Base-by-base conservation (phyloP, 2,113 vertebrate species). In the Danionella cerebrum region DNA sequence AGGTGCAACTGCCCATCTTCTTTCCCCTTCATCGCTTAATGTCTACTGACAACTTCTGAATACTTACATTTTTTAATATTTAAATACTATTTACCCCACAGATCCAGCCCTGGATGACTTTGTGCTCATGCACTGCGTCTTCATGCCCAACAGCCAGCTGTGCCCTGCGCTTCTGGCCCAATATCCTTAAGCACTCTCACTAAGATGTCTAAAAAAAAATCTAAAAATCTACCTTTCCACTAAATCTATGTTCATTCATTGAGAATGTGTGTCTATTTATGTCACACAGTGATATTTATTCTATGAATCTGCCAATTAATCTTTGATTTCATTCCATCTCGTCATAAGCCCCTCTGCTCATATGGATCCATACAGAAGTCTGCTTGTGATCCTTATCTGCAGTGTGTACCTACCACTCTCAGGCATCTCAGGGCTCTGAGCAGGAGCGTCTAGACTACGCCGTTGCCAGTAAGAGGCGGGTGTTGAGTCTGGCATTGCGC, bases 81-180 rank as follows among this genome's bases (percentile, higher is more conserved):
- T 62, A n/a, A n/a, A n/a, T n/a, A n/a, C n/a, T 52, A 14, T 16
- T 42, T 65, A 22, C 0, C 39, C 71, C 67, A 71, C 82, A 98
- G 96, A 97, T 85, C 89, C 92, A 21, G 85, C 90, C 75, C 86
- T 98, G 85, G 92, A 93, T 80, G 95, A 98, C 81, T 98, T 97
- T 83, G 86, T 95, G 83, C 90, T 97, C 88, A 95, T 96, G 92
- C 94, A 98, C 79, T 94, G 91, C 84, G 86, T 97, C 84, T 98
- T 98, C 89, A 96, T 98, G 91, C 89, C 93, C 84, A 94, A 93
- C 85, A 91, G 83, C 79, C 93, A 97, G 84, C 90, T 98, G 74
- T 98, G 94, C 75, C 91, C 94, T 73, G 88, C 92, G 2, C 86
- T 98, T 73, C 90, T 97, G 85, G 90, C 94, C 64, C 95, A 98